Percentiles rank a stretch among this genome's conserved stretches.
Evolutionary conservation across 2,797 vertebrate genomes (phyloP).

Genomic region (Numenius phaeopus): DNA sequence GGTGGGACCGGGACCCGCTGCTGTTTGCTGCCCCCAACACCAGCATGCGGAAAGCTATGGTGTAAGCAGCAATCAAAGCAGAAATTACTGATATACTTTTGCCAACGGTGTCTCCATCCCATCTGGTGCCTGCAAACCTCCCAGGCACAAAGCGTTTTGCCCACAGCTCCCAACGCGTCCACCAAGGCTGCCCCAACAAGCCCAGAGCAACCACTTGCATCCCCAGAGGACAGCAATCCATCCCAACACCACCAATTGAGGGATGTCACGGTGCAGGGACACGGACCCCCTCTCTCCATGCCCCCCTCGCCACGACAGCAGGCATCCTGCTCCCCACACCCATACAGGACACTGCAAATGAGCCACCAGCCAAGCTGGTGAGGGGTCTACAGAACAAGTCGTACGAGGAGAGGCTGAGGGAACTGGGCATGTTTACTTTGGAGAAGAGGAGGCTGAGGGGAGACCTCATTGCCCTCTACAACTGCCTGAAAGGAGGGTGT

Average conservation of each 20-base stretch:
- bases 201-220: background rate
- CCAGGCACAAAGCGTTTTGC: background rate
- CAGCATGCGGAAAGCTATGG: background rate
- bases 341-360: background rate
- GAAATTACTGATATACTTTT: background rate
- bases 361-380: too few species aligned
- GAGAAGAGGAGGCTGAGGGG: too few species aligned
- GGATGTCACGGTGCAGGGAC: background rate
- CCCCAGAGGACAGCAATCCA: background rate
- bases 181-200: background rate
- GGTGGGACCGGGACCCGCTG: background rate
- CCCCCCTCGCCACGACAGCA: fast-evolving
- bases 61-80: background rate
- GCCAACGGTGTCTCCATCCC: background rate
- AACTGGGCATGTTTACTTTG: too few species aligned
- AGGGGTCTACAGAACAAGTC: too few species aligned
- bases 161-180: background rate
- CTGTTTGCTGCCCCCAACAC: background rate
- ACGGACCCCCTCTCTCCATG: background rate
- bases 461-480: too few species aligned
- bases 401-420: too few species aligned
- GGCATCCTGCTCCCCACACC: background rate
- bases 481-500: too few species aligned
- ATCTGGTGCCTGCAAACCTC: background rate
- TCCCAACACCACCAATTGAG: background rate